phyloP scores from a whole-genome alignment of 2,888 invertebrate genomes.

The Theretra japonica region DNA sequence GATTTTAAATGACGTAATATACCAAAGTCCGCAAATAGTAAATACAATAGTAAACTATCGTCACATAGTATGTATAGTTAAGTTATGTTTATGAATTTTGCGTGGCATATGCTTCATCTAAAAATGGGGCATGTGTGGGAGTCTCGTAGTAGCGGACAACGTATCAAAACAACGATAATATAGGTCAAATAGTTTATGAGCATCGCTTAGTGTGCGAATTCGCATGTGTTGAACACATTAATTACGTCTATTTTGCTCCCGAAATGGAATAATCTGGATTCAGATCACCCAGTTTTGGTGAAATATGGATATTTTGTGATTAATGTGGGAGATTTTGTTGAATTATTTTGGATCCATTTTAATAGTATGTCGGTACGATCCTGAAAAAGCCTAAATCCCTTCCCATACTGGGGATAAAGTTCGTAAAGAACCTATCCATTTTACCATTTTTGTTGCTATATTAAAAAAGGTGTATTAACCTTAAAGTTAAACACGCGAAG shows the following conservation, averaged over 20 bases:
- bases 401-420: too few species aligned
- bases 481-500: too few species aligned
- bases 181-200: constrained; percentile 55
- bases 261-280: constrained; percentile 16
- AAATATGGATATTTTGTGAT: background rate
- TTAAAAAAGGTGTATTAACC: too few species aligned
- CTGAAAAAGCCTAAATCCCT: background rate
- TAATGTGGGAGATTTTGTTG: constrained; percentile 25
- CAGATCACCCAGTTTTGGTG: constrained; percentile 7
- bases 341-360: too few species aligned
- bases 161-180: constrained; percentile 71
- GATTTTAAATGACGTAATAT: constrained; percentile 1
- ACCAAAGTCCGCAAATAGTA: constrained; percentile 22
- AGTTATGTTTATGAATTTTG: constrained; percentile 56
- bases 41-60: constrained; percentile 31
- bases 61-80: constrained; percentile 35
- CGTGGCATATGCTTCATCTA: constrained; percentile 68
- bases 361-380: too few species aligned
- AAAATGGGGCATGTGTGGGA: constrained; percentile 79
- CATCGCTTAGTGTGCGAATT: background rate
- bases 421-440: too few species aligned
- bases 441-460: too few species aligned
- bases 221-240: constrained; percentile 12
- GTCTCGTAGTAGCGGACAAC: constrained; percentile 55
- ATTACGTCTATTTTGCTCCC: constrained; percentile 1